Evolutionary conservation across 2,888 invertebrate genomes (phyloP).

Genomic region (Drosophila mercatorum): DNA sequence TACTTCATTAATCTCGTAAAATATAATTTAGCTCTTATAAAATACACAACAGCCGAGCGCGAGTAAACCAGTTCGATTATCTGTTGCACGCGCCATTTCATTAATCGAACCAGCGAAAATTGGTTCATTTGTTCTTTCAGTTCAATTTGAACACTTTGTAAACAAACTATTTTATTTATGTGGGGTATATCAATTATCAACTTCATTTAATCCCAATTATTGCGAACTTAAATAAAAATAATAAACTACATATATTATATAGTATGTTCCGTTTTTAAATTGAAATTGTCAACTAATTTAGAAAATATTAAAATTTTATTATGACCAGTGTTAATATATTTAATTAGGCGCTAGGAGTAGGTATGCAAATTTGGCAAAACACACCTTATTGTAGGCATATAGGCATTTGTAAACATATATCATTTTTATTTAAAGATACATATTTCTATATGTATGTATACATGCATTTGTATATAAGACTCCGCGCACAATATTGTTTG

Average conservation of each 20-base stretch:
- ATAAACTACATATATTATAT: background rate
- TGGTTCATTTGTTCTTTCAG: constrained; percentile 43
- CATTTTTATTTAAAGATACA: constrained; percentile 18
- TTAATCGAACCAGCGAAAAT: constrained; percentile 35
- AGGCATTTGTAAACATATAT: constrained; percentile 12
- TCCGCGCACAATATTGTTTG: constrained; percentile 69
- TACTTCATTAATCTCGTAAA: constrained; percentile 40
- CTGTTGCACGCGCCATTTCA: constrained; percentile 19
- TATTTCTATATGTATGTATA: constrained; percentile 1
- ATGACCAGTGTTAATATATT: constrained; percentile 9
- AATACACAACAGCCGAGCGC: constrained; percentile 21
- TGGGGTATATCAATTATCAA: constrained; percentile 33
- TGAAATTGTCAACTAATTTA: background rate
- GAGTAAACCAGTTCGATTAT: constrained; percentile 38
- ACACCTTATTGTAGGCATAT: constrained; percentile 56
- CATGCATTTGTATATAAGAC: constrained; percentile 39
- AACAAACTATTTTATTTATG: constrained; percentile 25
- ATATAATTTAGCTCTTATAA: constrained; percentile 9
- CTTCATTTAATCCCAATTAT: background rate
- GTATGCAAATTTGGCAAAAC: constrained; percentile 45
- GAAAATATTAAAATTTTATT: background rate
- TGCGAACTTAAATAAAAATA: background rate
- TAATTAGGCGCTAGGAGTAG: constrained; percentile 1
- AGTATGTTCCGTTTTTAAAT: background rate
- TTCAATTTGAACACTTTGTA: constrained; percentile 42